Percentiles rank a stretch among this genome's conserved stretches.
Evolutionary conservation across 2,113 vertebrate genomes (phyloP).

Genomic region (Raphicerus campestris): DNA sequence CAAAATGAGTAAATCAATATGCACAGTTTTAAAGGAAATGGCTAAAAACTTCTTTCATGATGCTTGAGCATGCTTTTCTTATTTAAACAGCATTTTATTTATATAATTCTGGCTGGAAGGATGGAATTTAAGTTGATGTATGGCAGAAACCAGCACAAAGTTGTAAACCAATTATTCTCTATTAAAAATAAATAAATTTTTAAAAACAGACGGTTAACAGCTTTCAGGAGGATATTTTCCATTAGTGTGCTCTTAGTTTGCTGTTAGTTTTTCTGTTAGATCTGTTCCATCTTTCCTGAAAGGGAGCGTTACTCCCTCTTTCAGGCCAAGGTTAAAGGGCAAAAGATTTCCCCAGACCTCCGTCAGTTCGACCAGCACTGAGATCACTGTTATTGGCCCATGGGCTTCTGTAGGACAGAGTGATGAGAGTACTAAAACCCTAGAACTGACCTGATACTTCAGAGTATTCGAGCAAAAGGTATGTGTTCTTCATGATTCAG

Average conservation of each 20-base stretch:
- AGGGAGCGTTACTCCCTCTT: not conserved
- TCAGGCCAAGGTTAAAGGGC: not conserved
- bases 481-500: not conserved
- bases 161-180: not conserved
- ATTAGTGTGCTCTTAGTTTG: not conserved
- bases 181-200: not conserved
- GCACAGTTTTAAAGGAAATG: not conserved
- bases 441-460: not conserved
- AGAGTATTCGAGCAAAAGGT: not conserved
- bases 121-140: not conserved
- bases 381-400: not conserved
- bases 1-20: not conserved
- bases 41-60: not conserved
- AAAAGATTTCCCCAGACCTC: not conserved
- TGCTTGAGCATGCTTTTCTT: not conserved
- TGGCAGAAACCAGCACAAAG: not conserved
- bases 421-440: not conserved
- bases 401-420: not conserved
- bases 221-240: not conserved
- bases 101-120: not conserved
- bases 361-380: fast-evolving
- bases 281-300: not conserved
- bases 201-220: not conserved
- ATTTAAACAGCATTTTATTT: not conserved
- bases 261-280: not conserved